Base-by-base conservation (phyloP, 1,140 invertebrate species). In the Saccostrea echinata region DNA sequence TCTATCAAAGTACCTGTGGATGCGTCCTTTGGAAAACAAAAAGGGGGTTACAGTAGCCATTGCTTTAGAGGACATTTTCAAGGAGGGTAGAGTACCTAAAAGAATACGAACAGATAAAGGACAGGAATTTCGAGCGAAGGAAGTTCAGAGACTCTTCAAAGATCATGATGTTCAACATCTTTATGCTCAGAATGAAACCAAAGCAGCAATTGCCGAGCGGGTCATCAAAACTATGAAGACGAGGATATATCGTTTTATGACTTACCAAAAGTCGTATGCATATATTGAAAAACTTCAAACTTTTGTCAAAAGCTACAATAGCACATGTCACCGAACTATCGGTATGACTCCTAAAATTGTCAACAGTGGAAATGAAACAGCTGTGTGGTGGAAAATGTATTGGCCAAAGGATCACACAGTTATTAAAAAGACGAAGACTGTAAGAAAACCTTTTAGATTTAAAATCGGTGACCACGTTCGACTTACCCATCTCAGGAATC, bases 401-500 rank as follows among this genome's bases (percentile, higher is more conserved):
- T 88, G 84, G 88, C 55, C 88, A n/a, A 89, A 89, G 43, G 64
- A 86, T 2, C 52, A 24, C 33, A 8, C 27, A 8, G n/a, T n/a
- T 24, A 18, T 43, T 33, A 55, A 18, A 71, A 88, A 86, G 81
- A 12, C 80, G 13, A 89, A 68, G 64, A 84, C 24, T 12, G 51
- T 84, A n/a, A 52, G 76, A 33, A 88, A 88, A 80, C 64, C 87
- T 13, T 87, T 87, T 43, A 84, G 53, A 30, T 89, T 86, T 53
- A 90, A 88, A 86, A 86, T 90, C 16, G 88, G 88, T n/a, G 88
- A 88, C 53, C 35, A 85, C 35, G 86, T 90, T 11, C 43, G 86
- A 71, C 84, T 86, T 11, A 86, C 84, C 68, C 76, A 90, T 83
- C 27, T 90, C 24, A 88, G 82, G 57, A 88, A 84, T 61, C 8